Evolutionary conservation across 1,140 invertebrate genomes (phyloP), one percentile per base, ranked within the genome.

Genomic region (Gerris buenoi): DNA sequence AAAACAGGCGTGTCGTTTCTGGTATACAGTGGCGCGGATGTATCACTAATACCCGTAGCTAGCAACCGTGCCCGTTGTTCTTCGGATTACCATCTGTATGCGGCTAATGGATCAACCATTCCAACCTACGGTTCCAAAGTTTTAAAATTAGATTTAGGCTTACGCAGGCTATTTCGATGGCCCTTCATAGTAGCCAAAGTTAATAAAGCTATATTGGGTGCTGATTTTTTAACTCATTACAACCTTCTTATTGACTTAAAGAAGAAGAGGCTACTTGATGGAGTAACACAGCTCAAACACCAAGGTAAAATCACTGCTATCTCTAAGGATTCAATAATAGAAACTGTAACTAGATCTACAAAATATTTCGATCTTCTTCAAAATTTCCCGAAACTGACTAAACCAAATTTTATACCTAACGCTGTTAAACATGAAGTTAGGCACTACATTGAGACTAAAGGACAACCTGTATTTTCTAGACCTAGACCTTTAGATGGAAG

Each of bases 121-220:
- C n/a, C n/a, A n/a, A n/a, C n/a, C n/a, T 63, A 27, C 28, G 26
- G 84, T 81, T 0, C 86, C 85, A 26, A 83, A 75, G 61, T 78
- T 77, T 74, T 81, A 84, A 18, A 18, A 18, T 10, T 46, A 10
- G 33, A 46, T 18, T 46, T 46, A 46, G 33, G 33, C 5, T 46
- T 46, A 18, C 5, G 33, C 5, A 5, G 86, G 82, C 58, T 85
- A 76, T 57, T 80, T 74, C 25, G 3, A n/a, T 63, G 62, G 27
- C 27, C 62, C 14, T 63, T 63, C 27, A 63, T 27, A 26, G n/a
- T 65, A 5, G 64, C 64, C 25, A 56, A 65, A 65, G 33, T 65
- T 1, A 58, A 56, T 18, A 56, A 27, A 56, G 28, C 2, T 28
- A 65, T 56, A 13, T 18, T 65, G 22, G 64, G 29, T 22, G 65